Base-by-base conservation (phyloP, 1,140 invertebrate genomes). In the Penaeus japonicus region DNA sequence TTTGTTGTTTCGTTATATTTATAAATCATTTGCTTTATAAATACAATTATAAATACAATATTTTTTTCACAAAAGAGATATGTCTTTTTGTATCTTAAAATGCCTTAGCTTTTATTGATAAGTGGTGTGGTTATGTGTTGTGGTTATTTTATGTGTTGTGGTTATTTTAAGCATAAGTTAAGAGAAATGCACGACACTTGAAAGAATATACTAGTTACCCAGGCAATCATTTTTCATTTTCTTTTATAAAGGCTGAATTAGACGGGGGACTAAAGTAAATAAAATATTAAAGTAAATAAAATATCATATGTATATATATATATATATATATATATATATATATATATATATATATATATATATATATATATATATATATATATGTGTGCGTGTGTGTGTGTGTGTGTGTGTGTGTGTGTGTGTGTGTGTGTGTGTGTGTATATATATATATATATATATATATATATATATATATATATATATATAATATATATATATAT, bases 401-500 rank as follows among this genome's bases (percentile, higher is more conserved):
- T 70, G n/a, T 70, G n/a, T n/a, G n/a, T 70, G n/a, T 70, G n/a
- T 70, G n/a, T 70, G 5, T n/a, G n/a, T 70, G n/a, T 70, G n/a
- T 70, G n/a, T 70, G 5, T 70, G n/a, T 70, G 5, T 70, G 1
- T n/a, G 22, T 70, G 1, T 70, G 22, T 70, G 22, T 70, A 30
- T 70, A 30, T n/a, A n/a, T 70, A 30, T 70, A 30, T 70, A n/a
- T n/a, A 30, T 70, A 30, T 70, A 12, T n/a, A n/a, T 70, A 70
- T 27, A 70, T 70, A 70, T 70, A 70, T 27, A 70, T 70, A 70
- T 70, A 70, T 70, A 70, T 70, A 7, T 73, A 65, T 65, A 65
- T 65, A 65, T 65, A 65, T 65, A 65, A 65, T 65, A 65, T 65
- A 65, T 65, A 65, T 65, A 65, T 65, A 65, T 65, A 65, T 65